Conservation (phyloP, 2,113 vertebrate species). For the Arvicanthis niloticus region DNA sequence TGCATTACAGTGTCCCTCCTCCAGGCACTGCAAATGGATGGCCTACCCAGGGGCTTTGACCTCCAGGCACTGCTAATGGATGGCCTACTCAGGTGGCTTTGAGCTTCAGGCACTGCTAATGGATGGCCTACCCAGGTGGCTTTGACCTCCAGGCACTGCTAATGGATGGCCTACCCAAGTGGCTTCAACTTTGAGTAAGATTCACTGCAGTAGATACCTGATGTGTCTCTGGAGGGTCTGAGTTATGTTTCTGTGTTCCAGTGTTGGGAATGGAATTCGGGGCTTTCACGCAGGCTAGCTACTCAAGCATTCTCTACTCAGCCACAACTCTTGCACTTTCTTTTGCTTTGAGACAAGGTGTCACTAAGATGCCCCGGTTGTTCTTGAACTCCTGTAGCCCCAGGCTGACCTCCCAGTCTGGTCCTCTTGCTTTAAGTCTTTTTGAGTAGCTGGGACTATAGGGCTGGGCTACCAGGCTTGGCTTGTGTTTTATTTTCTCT, state of each 20-base stretch:
- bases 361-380: background rate
- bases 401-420: background rate
- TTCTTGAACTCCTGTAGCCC: background rate
- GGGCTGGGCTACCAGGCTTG: background rate
- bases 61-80: too few species aligned
- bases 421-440: background rate
- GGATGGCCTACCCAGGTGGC: background rate
- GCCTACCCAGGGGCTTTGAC: too few species aligned
- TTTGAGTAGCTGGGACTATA: background rate
- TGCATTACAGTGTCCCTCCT: rapidly evolving
- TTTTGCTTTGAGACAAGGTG: background rate
- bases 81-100: too few species aligned
- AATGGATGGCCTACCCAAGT: too few species aligned
- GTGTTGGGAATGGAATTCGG: background rate
- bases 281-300: too few species aligned
- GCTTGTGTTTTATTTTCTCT: background rate
- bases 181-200: background rate
- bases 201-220: background rate
- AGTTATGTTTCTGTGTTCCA: background rate
- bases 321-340: background rate
- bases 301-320: too few species aligned
- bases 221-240: background rate
- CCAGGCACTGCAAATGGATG: too few species aligned
- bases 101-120: rapidly evolving
- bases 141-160: background rate